These are phyloP conservation scores for Hoplias malabaricus DNA, from an alignment of 2,113 vertebrate species.

Conservation along the genomic window DNA sequence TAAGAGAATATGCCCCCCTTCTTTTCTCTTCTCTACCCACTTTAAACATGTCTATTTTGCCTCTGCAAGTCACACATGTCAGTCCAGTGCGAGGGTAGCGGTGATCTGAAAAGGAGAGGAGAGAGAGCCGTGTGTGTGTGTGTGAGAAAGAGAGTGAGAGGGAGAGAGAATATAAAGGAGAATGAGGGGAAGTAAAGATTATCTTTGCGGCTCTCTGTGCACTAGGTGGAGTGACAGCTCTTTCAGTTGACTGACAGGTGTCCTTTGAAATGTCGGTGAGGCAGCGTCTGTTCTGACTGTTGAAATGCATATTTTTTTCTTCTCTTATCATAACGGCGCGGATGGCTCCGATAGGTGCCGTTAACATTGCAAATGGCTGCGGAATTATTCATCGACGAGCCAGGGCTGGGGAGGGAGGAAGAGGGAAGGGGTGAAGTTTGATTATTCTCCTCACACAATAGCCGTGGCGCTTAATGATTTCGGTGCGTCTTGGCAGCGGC, in stretches of 20 bases:
- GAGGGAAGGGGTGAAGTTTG: constrained; percentile 87
- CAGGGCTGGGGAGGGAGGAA: constrained; percentile 77
- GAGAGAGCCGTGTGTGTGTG: constrained; percentile 87
- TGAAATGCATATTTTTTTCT: constrained; percentile 98
- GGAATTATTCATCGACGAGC: constrained; percentile 99
- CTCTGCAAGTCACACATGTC: constrained; percentile 98
- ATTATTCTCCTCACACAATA: constrained; percentile 99
- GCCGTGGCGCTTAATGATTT: constrained; percentile 93
- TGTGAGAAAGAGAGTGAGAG: constrained; percentile 60
- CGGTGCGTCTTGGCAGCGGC: constrained; percentile 94
- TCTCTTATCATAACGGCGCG: constrained; percentile 98
- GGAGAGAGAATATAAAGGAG: constrained; percentile 68
- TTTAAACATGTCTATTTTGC: constrained; percentile 85
- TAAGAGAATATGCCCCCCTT: constrained; percentile 82
- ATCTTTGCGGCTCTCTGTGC: constrained; percentile 90
- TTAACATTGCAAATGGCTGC: constrained; percentile 99
- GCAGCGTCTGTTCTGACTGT: constrained; percentile 95
- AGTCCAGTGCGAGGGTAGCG: constrained; percentile 88
- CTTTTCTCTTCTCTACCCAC: constrained; percentile 59
- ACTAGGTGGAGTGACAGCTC: constrained; percentile 95
- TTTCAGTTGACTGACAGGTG: constrained; percentile 99
- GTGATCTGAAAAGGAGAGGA: constrained; percentile 81
- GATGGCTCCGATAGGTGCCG: constrained; percentile 99
- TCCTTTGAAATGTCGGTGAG: constrained; percentile 98
- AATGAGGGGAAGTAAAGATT: constrained; percentile 94